Percentiles rank a stretch among this genome's conserved stretches.
phyloP scores from a whole-genome alignment of 2,113 vertebrate genomes.

The Pedionomus torquatus region DNA sequence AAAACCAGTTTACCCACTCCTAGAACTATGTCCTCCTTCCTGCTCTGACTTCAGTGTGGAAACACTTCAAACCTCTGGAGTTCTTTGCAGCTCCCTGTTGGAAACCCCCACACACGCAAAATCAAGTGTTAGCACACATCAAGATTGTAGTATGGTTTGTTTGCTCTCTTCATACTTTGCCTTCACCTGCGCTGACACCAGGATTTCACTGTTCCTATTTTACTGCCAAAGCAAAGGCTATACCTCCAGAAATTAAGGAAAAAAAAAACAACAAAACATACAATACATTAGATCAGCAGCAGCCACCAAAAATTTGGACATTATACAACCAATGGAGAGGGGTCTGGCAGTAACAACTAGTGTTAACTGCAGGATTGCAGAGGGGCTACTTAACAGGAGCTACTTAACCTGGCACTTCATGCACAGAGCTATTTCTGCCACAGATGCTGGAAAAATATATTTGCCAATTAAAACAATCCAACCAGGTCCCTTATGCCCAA shows the following conservation, averaged over 20 bases:
- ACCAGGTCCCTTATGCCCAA: constrained; percentile 1
- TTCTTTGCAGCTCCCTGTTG: not conserved
- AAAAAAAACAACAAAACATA: not conserved
- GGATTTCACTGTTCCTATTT: not conserved
- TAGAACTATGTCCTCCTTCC: not conserved
- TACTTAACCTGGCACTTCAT: constrained; percentile 57
- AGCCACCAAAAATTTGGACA: not conserved
- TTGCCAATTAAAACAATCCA: constrained; percentile 57
- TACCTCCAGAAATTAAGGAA: not conserved
- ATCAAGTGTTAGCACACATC: not conserved
- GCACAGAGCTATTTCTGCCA: constrained; percentile 45
- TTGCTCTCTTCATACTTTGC: not conserved
- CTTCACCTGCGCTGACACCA: not conserved
- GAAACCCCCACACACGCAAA: not conserved
- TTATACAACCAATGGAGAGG: not conserved
- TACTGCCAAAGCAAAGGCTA: not conserved
- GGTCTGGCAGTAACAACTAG: constrained; percentile 45
- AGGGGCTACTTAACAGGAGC: constrained; percentile 64
- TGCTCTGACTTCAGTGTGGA: not conserved
- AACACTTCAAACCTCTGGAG: not conserved
- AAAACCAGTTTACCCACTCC: not conserved
- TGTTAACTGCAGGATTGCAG: constrained; percentile 53
- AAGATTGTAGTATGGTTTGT: not conserved
- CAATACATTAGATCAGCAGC: not conserved
- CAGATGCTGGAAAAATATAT: constrained; percentile 12